Conservation (phyloP, 2,797 vertebrate species). For the Bryconaethiops microstoma region DNA sequence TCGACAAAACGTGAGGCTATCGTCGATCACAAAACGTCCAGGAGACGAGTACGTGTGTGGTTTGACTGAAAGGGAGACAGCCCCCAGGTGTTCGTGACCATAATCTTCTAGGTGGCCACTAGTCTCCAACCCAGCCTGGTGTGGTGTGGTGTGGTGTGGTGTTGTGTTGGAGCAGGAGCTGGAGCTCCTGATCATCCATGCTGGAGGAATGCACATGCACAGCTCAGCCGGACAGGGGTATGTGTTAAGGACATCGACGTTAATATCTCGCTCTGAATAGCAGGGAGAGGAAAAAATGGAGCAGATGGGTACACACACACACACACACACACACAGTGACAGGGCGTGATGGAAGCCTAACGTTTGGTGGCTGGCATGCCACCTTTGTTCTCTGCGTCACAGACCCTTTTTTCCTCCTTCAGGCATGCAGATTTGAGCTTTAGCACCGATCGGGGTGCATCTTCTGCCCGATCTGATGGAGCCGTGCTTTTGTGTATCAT, state of each 20-base stretch:
- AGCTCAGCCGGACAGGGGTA: background rate
- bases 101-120: background rate
- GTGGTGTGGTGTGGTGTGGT: background rate
- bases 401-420: constrained; percentile 9
- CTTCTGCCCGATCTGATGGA: background rate
- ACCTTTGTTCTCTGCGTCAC: constrained; percentile 62
- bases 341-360: constrained; percentile 10
- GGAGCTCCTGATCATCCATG: background rate
- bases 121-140: background rate
- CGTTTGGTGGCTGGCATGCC: constrained; percentile 36
- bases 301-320: background rate
- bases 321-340: background rate
- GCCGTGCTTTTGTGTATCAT: background rate
- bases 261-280: background rate
- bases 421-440: constrained; percentile 2
- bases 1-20: background rate
- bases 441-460: background rate
- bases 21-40: background rate
- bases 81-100: background rate
- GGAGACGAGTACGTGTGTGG: too few relatives aligned
- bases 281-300: background rate
- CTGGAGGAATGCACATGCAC: constrained; percentile 21
- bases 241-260: constrained; percentile 3
- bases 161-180: background rate
- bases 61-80: background rate